Evolutionary conservation across 1,140 invertebrate genomes (phyloP), one percentile per base, ranked within the genome.

Genomic region (Anastrepha ludens): DNA sequence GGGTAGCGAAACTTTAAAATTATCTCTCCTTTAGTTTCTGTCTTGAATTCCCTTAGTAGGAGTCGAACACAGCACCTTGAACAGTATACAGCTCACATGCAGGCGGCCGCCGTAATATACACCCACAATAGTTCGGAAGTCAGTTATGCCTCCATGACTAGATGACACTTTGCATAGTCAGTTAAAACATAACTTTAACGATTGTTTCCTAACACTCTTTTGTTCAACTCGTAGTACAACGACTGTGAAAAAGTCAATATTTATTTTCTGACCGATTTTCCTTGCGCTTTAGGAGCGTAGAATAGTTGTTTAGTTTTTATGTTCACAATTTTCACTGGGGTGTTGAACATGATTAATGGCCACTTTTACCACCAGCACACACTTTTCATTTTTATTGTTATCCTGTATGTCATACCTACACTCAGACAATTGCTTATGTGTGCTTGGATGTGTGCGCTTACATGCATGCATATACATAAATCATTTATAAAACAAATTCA

Each of bases 311-410:
- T n/a, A 50, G 50, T 64, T n/a, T 64, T 65, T 55, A 65, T 67
- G 47, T 11, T 7, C n/a, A 44, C 29, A 86, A 50, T 50, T 20
- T 62, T 67, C n/a, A 7, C n/a, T 20, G 4, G n/a, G 59, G 11
- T n/a, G 59, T 29, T 29, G 60, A 62, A 20, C 65, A 65, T 65
- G 62, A 65, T 62, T 44, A 65, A 86, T 86, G 44, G 86, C 11
- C 62, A 65, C 41, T 86, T 86, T 86, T n/a, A 86, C 59, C 59
- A 62, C 6, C 44, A 62, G 59, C 64, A 59, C 39, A 64, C 59
- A 41, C 41, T 11, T 29, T 29, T 29, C 29, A 39, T 86, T 86
- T 86, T 64, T 86, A 3, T 86, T 64, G 29, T 86, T 59, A 3
- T 67, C 29, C 20, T 67, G 29, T 13, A 67, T 41, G 8, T 64